Evolutionary conservation across 2,888 invertebrate species (phyloP).

Genomic region (Ennomos fuscantarius): DNA sequence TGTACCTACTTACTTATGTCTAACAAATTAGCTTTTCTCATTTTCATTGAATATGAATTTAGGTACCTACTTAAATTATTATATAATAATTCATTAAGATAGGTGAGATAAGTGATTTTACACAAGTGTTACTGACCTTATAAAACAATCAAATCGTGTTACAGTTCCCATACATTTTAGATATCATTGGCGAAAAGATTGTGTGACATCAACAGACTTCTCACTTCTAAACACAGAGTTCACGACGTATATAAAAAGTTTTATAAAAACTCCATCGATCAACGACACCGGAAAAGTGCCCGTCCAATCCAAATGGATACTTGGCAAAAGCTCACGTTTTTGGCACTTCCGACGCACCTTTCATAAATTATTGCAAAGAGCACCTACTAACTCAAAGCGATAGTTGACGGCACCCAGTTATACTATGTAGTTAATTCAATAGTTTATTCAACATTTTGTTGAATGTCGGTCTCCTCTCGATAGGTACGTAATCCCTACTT

Average conservation of each 20-base stretch:
- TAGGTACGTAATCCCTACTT: no score
- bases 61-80: no score
- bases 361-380: slow-evolving; percentile 38
- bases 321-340: slow-evolving; percentile 46
- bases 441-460: slow-evolving; percentile 1
- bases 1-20: no score
- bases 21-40: no score
- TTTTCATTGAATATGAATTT: no score
- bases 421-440: background rate
- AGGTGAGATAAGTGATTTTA: no score
- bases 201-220: slow-evolving; percentile 1
- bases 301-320: slow-evolving; percentile 33
- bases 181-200: no score
- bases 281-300: slow-evolving; percentile 40
- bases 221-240: slow-evolving; percentile 10
- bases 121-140: no score
- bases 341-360: slow-evolving; percentile 46
- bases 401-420: background rate
- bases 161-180: no score
- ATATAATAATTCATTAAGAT: no score
- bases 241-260: slow-evolving; percentile 16
- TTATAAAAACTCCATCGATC: slow-evolving; percentile 36
- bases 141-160: no score
- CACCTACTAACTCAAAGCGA: slow-evolving; percentile 13
- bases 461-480: no score